Conservation (phyloP, 2,888 invertebrate genomes). For the Ectemnius cavifrons region DNA sequence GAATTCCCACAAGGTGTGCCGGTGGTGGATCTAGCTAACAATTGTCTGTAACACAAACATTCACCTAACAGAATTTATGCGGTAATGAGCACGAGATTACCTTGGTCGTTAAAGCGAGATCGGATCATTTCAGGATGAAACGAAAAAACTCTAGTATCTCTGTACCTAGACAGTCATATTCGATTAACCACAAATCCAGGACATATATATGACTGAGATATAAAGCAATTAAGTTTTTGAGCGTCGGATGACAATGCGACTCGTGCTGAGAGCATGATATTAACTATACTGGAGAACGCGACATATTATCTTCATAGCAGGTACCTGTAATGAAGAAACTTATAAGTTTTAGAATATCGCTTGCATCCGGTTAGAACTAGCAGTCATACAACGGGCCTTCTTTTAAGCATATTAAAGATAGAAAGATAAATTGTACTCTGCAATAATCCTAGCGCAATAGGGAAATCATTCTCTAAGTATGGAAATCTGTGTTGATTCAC, state of each 20-base stretch:
- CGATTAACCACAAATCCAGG: slow-evolving; percentile 69
- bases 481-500: background rate
- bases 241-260: slow-evolving; percentile 65
- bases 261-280: slow-evolving; percentile 63
- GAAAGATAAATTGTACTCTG: slow-evolving; percentile 20
- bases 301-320: slow-evolving; percentile 74
- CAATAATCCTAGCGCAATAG: no score
- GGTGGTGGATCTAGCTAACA: slow-evolving; percentile 53
- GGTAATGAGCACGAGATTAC: slow-evolving; percentile 62
- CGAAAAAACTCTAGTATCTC: slow-evolving; percentile 57
- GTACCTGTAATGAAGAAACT: slow-evolving; percentile 76
- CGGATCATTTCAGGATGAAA: slow-evolving; percentile 60
- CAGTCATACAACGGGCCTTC: slow-evolving; percentile 26
- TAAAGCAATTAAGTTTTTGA: slow-evolving; percentile 64
- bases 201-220: slow-evolving; percentile 66
- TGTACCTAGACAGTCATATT: slow-evolving; percentile 62
- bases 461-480: no score
- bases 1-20: slow-evolving; percentile 8
- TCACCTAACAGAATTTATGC: slow-evolving; percentile 60
- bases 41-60: slow-evolving; percentile 56
- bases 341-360: slow-evolving; percentile 53
- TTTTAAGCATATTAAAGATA: slow-evolving; percentile 30
- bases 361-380: slow-evolving; percentile 10
- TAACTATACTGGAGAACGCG: slow-evolving; percentile 67
- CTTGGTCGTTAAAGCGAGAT: slow-evolving; percentile 67